Conservation (phyloP, 2,113 vertebrate genomes). For the Bubalus kerabau region DNA sequence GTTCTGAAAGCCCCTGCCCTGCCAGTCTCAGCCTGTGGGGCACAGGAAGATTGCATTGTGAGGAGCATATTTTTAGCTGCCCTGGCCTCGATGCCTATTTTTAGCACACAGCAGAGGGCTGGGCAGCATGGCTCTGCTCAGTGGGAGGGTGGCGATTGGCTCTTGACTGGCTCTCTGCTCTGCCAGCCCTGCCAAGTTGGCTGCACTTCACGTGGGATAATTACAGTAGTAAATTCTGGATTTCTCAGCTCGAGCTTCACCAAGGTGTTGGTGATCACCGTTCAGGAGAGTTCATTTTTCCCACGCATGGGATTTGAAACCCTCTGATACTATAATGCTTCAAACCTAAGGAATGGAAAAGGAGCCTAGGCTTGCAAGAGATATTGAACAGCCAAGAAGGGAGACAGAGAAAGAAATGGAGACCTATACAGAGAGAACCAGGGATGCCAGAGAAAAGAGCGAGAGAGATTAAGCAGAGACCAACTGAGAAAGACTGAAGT, state of each 20-base stretch:
- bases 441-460: not conserved
- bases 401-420: not conserved
- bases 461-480: not conserved
- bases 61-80: constrained; percentile 53
- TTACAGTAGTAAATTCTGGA: not conserved
- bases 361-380: not conserved
- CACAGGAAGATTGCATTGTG: not conserved
- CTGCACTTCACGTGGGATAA: constrained; percentile 17
- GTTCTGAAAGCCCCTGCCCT: not conserved
- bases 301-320: not conserved
- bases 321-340: not conserved
- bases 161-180: not conserved
- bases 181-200: not conserved
- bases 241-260: not conserved
- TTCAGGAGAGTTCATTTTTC: not conserved
- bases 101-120: constrained; percentile 32
- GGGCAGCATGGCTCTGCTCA: not conserved
- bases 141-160: not conserved
- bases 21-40: not conserved
- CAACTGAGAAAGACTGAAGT: not conserved
- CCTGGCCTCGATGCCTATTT: constrained; percentile 45
- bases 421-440: not conserved
- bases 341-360: not conserved
- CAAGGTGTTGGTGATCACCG: not conserved
- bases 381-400: not conserved